Evolutionary conservation across 2,888 invertebrate species (phyloP), one percentile per base, ranked within the genome.

Genomic region (Brachyptera risi): DNA sequence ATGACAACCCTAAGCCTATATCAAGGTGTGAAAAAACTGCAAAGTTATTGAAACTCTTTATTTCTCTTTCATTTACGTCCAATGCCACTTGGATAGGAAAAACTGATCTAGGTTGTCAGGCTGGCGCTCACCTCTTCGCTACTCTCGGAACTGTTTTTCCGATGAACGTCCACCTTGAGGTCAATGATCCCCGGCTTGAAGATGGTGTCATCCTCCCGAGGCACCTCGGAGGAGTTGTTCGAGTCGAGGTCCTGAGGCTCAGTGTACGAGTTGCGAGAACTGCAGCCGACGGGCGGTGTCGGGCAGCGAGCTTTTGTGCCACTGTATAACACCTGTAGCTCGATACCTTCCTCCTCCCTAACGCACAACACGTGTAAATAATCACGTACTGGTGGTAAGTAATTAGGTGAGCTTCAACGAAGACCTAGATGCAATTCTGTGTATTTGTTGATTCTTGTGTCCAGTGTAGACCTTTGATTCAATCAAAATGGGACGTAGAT

Each of bases 121-220:
- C n/a, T n/a, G n/a, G n/a, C n/a, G 11, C 19, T 27, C 1, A 85
- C 83, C 65, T 89, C 88, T 72, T 90, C 88, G 68, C 90, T 90
- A 65, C 92, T 92, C 74, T 90, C 92, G 0, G 92, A 92, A 71
- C 92, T 92, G 73, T 92, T 92, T 73, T 92, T 93, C 62, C 93
- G 83, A 77, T 95, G 94, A 59, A 95, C 93, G 76, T 95, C 94
- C 62, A 92, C 94, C 80, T 93, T 92, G 68, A 94, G 81, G 81
- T 94, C 93, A 86, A 75, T 31, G 57, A 42, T 24, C 17, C 70
- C 70, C 26, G 68, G 67, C 60, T 69, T 69, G 15, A 62, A 61
- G 21, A 61, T 58, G 1, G 58, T 60, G 23, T 50, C 59, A 21
- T 62, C 61, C 13, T 47, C 59, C 24, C 44, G 44, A 54, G 68